phyloP scores from a whole-genome alignment of 2,113 vertebrate species.

The Cricetomys ansorgei region DNA sequence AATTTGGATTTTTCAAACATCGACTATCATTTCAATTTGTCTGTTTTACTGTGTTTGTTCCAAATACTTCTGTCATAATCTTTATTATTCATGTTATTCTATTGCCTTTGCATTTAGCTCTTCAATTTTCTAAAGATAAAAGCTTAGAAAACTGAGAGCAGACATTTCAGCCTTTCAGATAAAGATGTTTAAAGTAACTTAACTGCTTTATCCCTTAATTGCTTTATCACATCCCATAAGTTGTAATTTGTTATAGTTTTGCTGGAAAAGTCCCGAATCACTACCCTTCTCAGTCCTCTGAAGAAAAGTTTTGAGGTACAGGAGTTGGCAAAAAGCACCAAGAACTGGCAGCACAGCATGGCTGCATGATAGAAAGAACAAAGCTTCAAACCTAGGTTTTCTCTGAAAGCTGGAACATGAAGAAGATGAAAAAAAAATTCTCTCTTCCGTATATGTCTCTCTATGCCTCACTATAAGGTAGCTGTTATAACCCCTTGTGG shows the following conservation, averaged over 20 bases:
- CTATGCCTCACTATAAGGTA: no score
- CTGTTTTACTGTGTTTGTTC: neutral
- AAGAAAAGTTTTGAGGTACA: neutral
- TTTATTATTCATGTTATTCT: neutral
- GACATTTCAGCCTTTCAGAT: neutral
- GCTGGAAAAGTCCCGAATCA: neutral
- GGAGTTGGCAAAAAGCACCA: neutral
- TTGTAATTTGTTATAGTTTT: neutral
- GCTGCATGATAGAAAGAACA: neutral
- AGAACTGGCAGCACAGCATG: neutral
- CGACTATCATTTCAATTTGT: neutral
- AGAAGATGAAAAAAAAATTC: fast-evolving
- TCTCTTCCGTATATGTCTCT: neutral
- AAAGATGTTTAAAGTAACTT: neutral
- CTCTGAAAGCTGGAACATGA: neutral
- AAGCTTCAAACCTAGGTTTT: neutral
- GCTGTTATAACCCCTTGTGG: neutral
- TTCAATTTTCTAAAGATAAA: neutral
- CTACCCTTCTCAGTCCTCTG: neutral
- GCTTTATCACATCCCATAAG: neutral
- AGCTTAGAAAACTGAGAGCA: neutral
- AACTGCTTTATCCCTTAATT: neutral
- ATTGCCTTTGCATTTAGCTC: neutral
- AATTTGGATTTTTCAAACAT: neutral
- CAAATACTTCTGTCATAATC: neutral